Evolutionary conservation across 2,888 invertebrate species (phyloP).

Genomic region (Germaria angustata): DNA sequence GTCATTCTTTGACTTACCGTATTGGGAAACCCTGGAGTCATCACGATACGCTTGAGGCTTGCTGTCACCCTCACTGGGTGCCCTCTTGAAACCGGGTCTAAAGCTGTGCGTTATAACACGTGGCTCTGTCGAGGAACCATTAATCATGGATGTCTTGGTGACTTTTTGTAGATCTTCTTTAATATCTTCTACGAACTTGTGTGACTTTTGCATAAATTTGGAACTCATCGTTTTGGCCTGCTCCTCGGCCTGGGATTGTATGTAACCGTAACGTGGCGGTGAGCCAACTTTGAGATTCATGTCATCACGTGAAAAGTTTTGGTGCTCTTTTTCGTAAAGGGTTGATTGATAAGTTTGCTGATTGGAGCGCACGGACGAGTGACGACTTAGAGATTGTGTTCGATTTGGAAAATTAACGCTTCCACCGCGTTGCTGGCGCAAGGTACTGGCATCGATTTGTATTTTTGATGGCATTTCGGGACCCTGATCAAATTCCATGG

Average conservation of each 20-base stretch:
- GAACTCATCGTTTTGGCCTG: conserved; percentile 85
- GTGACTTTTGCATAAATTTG: conserved; percentile 85
- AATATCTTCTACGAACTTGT: conserved; percentile 85
- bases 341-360: conserved; percentile 66
- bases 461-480: conserved; percentile 80
- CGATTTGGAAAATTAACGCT: conserved; percentile 68
- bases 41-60: conserved; percentile 86
- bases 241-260: conserved; percentile 80
- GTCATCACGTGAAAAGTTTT: conserved; percentile 73
- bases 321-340: conserved; percentile 64
- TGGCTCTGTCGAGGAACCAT: conserved; percentile 56
- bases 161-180: conserved; percentile 82
- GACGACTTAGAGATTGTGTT: conserved; percentile 77
- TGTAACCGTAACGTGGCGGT: conserved; percentile 83
- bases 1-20: conserved; percentile 86
- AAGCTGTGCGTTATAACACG: conserved; percentile 72
- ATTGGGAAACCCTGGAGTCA: conserved; percentile 85
- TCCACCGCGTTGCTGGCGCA: conserved; percentile 72
- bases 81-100: conserved; percentile 78
- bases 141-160: conserved; percentile 62
- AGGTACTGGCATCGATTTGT: conserved; percentile 73
- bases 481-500: conserved; percentile 83
- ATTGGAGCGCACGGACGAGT: conserved; percentile 72
- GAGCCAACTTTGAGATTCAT: conserved; percentile 82
- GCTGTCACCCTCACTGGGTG: conserved; percentile 79